Evolutionary conservation across 2,797 vertebrate species (phyloP), one percentile per base, ranked within the genome.

Genomic region (Bovichtus variegatus): DNA sequence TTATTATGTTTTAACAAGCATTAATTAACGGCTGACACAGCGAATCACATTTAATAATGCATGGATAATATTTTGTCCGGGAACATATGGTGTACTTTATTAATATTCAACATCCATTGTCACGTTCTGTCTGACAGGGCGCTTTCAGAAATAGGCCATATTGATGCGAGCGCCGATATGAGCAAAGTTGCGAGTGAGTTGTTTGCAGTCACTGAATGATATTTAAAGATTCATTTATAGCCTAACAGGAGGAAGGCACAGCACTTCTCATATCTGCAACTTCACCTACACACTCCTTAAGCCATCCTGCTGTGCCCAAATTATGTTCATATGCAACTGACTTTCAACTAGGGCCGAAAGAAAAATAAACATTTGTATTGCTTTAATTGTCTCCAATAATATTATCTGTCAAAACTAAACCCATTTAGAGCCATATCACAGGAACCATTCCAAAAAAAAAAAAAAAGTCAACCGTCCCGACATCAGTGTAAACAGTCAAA

Each of bases 81-180:
- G 81, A 93, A 90, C 94, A 93, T 94, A 94, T 94, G 93, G 92
- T 80, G 76, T 41, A 81, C 74, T 91, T 92, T 91, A 94, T 91
- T 94, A 93, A 90, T 91, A 92, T 91, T 93, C 85, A 84, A 38
- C 89, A 88, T 93, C 90, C 90, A 84, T 87, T 91, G 91, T 93
- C 87, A 85, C 80, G 78, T 90, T 65, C 65, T 67, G 41, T 81
- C 74, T 87, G 89, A 83, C 70, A 86, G 74, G 57, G 60, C 68
- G 31, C 64, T 85, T 81, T 87, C 53, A 83, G 82, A 93, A 90
- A 89, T 60, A 74, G 82, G 83, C 71, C 59, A 69, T 90, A 86
- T 83, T 88, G 85, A 90, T 88, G 71, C 44, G 73, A 83, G 77
- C 55, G 80, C 58, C 67, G 81, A 83, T 65, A 31, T 51, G 62